Base-by-base conservation (phyloP, 2,113 vertebrate genomes). In the Mastomys natalensis region DNA sequence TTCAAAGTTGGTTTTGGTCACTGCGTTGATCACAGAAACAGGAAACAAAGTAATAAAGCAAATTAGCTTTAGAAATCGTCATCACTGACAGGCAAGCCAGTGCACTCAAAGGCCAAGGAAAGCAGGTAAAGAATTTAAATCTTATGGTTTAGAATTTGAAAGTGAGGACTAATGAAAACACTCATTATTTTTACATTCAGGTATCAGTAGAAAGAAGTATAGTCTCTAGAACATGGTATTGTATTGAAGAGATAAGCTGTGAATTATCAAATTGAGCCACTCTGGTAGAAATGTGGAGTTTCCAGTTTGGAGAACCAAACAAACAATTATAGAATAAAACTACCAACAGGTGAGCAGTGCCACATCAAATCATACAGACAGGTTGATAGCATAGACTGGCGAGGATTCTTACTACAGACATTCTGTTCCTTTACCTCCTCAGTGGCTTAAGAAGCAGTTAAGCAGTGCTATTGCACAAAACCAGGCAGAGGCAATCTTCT, bases 11-110 rank as follows among this genome's bases (percentile, higher is more conserved):
- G 17, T 55, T 53, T 58, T 58, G 19, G 6, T 40, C 53, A 15
- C 26, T 5, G 53, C 26, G 37, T 82, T 82, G 21, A 40, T 58
- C 3, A 3, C 21, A 58, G 12, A 82, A 82, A 82, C 3, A 40
- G 21, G 34, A 82, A n/a, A 12, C 53, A n/a, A 58, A n/a, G 80
- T 40, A 58, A 40, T 22, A 40, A 1, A 1, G 21, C 37, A 58
- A 1, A 95, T 95, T 66, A 93, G 96, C 93, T 98, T 73, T 86
- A 95, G 85, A 91, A 95, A 81, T 81, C n/a, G n/a, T n/a, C 97
- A 89, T 66, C 91, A 31, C 51, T 97, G 95, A 29, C 45, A 70
- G 92, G 88, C n/a, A 22, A 3, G n/a, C 78, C 92, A 81, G 43
- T 53, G 82, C 10, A 98, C 87, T 94, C 80, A 68, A 96, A 66